These are phyloP conservation scores for Scyliorhinus canicula DNA, from an alignment of 2,797 vertebrate species.

Conservation along the genomic window DNA sequence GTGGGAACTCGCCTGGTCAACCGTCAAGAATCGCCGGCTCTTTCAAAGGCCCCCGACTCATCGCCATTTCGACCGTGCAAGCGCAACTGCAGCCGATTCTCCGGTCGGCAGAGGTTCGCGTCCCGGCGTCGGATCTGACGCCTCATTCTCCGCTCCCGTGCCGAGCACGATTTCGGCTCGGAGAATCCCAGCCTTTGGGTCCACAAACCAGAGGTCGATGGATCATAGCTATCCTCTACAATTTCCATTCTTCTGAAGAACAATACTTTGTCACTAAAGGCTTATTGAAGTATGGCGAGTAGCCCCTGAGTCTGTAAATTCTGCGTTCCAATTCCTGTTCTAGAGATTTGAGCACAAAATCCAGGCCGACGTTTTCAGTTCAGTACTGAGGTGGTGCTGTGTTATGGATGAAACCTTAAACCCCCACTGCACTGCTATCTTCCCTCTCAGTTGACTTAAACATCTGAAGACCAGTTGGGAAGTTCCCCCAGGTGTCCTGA, in stretches of 20 bases:
- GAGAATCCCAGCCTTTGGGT: too few species aligned
- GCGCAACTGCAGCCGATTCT: too few species aligned
- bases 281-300: neutral
- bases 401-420: neutral
- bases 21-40: too few species aligned
- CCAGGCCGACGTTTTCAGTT: neutral
- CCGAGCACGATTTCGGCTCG: too few species aligned
- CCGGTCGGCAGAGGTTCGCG: too few species aligned
- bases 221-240: neutral
- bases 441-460: neutral
- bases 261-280: neutral
- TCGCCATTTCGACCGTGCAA: too few species aligned
- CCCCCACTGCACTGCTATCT: too few species aligned
- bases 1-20: too few species aligned
- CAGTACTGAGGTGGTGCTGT: neutral
- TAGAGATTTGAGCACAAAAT: neutral
- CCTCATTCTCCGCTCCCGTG: too few species aligned
- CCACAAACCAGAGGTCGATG: neutral
- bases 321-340: neutral
- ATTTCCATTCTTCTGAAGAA: neutral
- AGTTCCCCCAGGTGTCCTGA: neutral
- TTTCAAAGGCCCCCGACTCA: too few species aligned
- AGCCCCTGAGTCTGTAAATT: neutral
- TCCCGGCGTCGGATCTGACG: too few species aligned
- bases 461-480: neutral